A percentile compares a stretch with the other conserved stretches of the same genome.
phyloP scores from a whole-genome alignment of 2,113 vertebrate species.

The Cebidichthys violaceus region DNA sequence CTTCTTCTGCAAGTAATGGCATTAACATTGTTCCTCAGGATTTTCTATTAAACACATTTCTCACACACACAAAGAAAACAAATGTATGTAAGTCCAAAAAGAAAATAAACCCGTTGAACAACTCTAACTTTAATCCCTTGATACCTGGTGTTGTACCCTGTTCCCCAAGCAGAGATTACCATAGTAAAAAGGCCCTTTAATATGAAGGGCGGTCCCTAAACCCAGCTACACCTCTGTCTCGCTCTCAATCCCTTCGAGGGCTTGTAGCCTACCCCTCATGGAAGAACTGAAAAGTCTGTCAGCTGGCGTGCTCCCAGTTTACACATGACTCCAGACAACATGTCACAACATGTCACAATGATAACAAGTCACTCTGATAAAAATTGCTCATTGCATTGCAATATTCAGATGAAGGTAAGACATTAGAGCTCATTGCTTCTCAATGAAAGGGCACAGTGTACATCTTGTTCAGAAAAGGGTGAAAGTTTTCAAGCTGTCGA shows the following conservation, averaged over 20 bases:
- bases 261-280: slow-evolving; percentile 49
- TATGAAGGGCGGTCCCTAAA: slow-evolving; percentile 81
- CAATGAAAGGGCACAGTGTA: slow-evolving; percentile 80
- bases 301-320: slow-evolving; percentile 69
- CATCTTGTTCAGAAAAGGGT: slow-evolving; percentile 64
- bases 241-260: slow-evolving; percentile 45
- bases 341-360: slow-evolving; percentile 78
- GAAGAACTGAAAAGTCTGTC: slow-evolving; percentile 76
- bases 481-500: slow-evolving; percentile 54
- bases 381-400: slow-evolving; percentile 85
- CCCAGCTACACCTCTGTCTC: slow-evolving; percentile 51
- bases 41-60: slow-evolving; percentile 64
- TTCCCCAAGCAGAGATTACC: slow-evolving; percentile 79
- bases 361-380: slow-evolving; percentile 79
- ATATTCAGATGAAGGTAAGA: slow-evolving; percentile 84
- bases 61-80: slow-evolving; percentile 64
- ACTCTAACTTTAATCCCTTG: slow-evolving; percentile 65
- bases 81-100: slow-evolving; percentile 61
- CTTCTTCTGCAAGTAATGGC: slow-evolving; percentile 78
- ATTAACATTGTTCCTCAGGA: slow-evolving; percentile 63
- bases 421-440: slow-evolving; percentile 83
- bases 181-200: slow-evolving; percentile 81
- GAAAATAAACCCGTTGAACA: slow-evolving; percentile 57
- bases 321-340: slow-evolving; percentile 77
- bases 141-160: slow-evolving; percentile 77